Conservation (phyloP, 2,113 vertebrate species). For the Agelaius tricolor region DNA sequence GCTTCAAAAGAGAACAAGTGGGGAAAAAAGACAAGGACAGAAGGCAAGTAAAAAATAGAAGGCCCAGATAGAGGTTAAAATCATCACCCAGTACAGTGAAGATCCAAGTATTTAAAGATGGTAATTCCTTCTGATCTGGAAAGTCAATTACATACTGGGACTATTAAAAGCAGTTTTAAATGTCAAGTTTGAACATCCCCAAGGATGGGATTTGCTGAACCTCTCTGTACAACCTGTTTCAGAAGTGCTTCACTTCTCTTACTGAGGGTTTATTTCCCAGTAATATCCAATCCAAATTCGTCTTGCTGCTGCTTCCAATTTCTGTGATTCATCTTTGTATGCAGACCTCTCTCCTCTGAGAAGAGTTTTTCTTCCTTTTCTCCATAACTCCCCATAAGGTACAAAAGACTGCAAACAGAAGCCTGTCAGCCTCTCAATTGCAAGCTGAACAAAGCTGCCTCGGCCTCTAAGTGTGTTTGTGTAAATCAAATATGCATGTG, state of each 20-base stretch:
- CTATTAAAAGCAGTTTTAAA: not conserved
- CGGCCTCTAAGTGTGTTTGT: fast-evolving
- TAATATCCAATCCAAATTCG: not conserved
- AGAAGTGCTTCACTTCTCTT: not conserved
- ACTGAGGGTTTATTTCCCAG: not conserved
- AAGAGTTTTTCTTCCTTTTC: not conserved
- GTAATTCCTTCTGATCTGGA: not conserved
- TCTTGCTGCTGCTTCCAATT: not conserved
- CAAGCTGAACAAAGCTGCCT: not conserved
- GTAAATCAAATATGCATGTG: not conserved
- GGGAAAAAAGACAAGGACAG: not conserved
- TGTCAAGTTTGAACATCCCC: not conserved
- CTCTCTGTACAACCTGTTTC: not conserved
- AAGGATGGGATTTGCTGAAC: not conserved
- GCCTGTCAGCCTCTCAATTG: fast-evolving
- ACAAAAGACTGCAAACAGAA: not conserved
- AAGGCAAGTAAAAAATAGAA: not conserved
- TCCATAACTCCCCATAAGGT: not conserved
- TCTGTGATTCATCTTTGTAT: not conserved
- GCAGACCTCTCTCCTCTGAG: not conserved
- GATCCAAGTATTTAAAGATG: not conserved
- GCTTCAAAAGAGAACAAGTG: not conserved
- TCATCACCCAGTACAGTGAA: not conserved
- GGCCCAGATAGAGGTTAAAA: not conserved
- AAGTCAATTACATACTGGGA: not conserved